Evolutionary conservation across 2,797 vertebrate species (phyloP).

Genomic region (Pogoniulus pusillus): DNA sequence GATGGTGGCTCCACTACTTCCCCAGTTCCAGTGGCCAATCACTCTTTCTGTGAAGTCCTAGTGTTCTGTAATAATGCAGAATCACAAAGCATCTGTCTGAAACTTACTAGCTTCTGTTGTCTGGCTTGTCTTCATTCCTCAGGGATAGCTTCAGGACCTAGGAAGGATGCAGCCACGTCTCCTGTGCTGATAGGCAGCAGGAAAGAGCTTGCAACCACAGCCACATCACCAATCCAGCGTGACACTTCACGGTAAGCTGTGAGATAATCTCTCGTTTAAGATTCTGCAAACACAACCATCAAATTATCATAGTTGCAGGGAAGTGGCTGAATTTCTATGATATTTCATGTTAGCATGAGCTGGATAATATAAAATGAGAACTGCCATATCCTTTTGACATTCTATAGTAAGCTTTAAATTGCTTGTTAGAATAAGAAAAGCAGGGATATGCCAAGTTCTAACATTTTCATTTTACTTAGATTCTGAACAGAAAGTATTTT

Average conservation of each 20-base stretch:
- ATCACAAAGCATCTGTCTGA: neutral
- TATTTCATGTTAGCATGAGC: constrained; percentile 14
- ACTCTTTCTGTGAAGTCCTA: neutral
- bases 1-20: too few relatives aligned
- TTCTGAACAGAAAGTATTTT: constrained; percentile 53
- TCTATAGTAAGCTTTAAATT: constrained; percentile 64
- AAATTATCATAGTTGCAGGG: neutral
- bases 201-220: constrained; percentile 35
- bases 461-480: constrained; percentile 58
- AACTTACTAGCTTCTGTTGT: neutral
- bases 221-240: constrained; percentile 55
- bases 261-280: constrained; percentile 29
- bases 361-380: constrained; percentile 48
- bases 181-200: constrained; percentile 65
- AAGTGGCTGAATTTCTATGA: constrained; percentile 21
- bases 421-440: constrained; percentile 56
- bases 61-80: neutral
- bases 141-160: constrained; percentile 69
- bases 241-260: constrained; percentile 78
- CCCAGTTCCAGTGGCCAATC: too few relatives aligned
- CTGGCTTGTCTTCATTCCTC: constrained; percentile 40
- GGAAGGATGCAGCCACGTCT: constrained; percentile 81
- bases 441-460: constrained; percentile 52
- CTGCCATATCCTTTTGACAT: constrained; percentile 56
- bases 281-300: constrained; percentile 17